These are phyloP conservation scores for Anoplopoma fimbria DNA, from an alignment of 2,113 vertebrate species.

Conservation along the genomic window DNA sequence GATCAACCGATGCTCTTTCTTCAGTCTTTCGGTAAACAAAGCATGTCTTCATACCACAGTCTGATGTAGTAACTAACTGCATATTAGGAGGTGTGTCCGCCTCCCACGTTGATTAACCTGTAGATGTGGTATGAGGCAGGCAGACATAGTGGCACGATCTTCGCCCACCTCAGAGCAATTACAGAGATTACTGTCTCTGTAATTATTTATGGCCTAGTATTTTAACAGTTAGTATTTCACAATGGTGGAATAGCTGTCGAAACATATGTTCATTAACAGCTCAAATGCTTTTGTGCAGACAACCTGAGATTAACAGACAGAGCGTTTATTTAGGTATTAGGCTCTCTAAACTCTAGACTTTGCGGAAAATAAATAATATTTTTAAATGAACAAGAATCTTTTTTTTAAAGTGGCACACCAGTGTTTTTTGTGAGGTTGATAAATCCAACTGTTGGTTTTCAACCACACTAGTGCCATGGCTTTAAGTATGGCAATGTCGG, in stretches of 20 bases:
- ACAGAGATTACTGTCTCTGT: slow-evolving; percentile 65
- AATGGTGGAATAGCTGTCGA: slow-evolving; percentile 49
- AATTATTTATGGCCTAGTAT: slow-evolving; percentile 62
- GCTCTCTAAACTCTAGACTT: neutral
- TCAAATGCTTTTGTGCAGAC: slow-evolving; percentile 19
- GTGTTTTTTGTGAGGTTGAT: neutral
- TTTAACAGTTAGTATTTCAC: slow-evolving; percentile 62
- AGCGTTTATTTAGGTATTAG: neutral
- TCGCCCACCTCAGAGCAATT: slow-evolving; percentile 72
- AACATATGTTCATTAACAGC: slow-evolving; percentile 29
- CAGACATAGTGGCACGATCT: slow-evolving; percentile 66
- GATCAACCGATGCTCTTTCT: slow-evolving; percentile 50
- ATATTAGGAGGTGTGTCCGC: slow-evolving; percentile 64
- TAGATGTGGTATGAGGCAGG: slow-evolving; percentile 49
- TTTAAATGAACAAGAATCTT: neutral
- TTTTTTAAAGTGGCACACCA: neutral
- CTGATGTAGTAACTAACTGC: slow-evolving; percentile 64
- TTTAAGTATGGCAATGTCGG: neutral
- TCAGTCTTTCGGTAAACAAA: slow-evolving; percentile 58
- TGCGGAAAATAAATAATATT: neutral
- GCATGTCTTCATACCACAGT: slow-evolving; percentile 35
- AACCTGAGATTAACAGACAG: neutral
- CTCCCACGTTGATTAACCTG: slow-evolving; percentile 60
- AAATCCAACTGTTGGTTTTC: neutral
- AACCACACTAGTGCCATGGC: neutral